Evolutionary conservation across 2,113 vertebrate genomes (phyloP), one percentile per base, ranked within the genome.

Genomic region (Semnornis frantzii): DNA sequence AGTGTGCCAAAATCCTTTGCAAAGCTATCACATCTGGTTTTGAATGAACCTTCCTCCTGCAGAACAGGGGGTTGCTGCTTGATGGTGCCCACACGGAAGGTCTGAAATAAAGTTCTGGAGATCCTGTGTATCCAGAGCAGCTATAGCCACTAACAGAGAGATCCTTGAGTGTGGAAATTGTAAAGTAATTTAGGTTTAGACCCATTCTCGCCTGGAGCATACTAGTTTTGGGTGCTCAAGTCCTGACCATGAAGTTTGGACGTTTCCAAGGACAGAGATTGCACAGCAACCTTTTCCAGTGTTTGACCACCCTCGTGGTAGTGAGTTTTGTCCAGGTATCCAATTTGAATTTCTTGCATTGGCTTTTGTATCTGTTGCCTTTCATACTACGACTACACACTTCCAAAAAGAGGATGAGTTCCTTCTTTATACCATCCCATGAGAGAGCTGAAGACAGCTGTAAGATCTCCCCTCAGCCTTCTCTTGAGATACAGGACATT

Each of bases 331-430:
- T 13, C 17, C 12, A 7, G 12, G 2, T 37, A n/a, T 11, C 8
- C 33, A 55, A 46, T 12, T 23, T 50, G 48, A 50, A 50, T 50
- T 50, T 50, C 48, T 20, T 50, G 15, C 54, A 7, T 44, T 78
- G 70, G 12, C 15, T 5, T 54, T 63, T 10, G 4, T 66, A 31
- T 24, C 60, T 1, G 0, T n/a, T 66, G 39, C 31, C 5, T 65
- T 60, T 46, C 24, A 5, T 27, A 12, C 13, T 21, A 3, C 14
- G 2, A 1, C 10, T 37, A 23, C n/a, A 25, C 5, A 5, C 10
- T n/a, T 74, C 19, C 25, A 30, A 33, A 30, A 77, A 62, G 34
- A 83, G 25, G n/a, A 9, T 24, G 42, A 10, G 8, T 12, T 37
- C 14, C 20, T 39, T 34, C 11, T 60, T 91, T 57, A 4, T 13